phyloP scores from a whole-genome alignment of 2,888 invertebrate species.

The Stratiomys singularior region DNA sequence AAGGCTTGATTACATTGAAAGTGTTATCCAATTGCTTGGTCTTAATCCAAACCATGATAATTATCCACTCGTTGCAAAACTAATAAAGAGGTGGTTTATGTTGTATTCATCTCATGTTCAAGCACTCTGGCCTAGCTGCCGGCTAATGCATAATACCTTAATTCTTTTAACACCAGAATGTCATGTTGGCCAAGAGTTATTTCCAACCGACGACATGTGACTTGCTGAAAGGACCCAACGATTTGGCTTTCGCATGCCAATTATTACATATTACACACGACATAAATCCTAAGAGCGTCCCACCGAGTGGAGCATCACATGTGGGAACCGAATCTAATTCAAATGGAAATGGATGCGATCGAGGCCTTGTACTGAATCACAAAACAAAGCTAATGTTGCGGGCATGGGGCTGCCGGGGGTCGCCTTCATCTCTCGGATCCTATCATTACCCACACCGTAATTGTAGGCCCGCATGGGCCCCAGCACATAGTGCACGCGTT shows the following conservation, averaged over 20 bases:
- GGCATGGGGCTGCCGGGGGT: background rate
- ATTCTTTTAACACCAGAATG: no score
- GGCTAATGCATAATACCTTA: no score
- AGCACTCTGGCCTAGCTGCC: no score
- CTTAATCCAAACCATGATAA: no score
- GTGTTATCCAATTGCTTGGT: no score
- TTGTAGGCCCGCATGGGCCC: background rate
- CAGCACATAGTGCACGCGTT: background rate
- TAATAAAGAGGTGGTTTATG: no score
- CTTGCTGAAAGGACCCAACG: background rate
- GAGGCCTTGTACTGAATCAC: slow-evolving; percentile 42
- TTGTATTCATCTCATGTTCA: no score
- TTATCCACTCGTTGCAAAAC: no score
- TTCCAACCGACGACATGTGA: background rate
- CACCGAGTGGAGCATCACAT: background rate
- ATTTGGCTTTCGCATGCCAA: slow-evolving; percentile 7
- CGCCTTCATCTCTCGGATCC: background rate
- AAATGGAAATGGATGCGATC: slow-evolving; percentile 24
- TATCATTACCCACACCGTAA: background rate
- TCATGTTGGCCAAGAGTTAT: background rate
- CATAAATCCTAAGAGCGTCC: background rate
- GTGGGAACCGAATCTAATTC: slow-evolving; percentile 38
- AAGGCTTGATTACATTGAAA: no score
- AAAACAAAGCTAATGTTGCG: slow-evolving; percentile 14
- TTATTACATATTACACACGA: background rate